A percentile compares a stretch with the other conserved stretches of the same genome.
Conservation (phyloP, 2,888 invertebrate species). For the Nephrotoma appendiculata region DNA sequence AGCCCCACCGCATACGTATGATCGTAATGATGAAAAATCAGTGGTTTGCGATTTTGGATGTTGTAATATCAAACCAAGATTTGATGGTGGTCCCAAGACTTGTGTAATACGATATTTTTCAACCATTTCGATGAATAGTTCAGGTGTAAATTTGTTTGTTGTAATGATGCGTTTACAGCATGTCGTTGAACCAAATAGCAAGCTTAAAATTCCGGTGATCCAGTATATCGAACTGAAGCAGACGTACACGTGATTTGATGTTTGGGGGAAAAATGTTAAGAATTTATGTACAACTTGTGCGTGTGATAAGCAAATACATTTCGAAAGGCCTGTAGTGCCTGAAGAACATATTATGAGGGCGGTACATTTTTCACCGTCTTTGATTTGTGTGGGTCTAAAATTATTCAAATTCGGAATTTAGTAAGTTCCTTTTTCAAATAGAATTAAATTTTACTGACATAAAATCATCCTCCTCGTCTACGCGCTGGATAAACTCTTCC, state of each 20-base stretch:
- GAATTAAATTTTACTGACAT: background rate
- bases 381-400: background rate
- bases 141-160: background rate
- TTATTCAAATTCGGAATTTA: no score
- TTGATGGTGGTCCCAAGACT: constrained; percentile 1
- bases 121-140: background rate
- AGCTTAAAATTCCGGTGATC: background rate
- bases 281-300: background rate
- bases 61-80: constrained; percentile 4
- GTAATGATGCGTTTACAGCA: background rate
- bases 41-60: background rate
- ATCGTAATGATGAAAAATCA: constrained; percentile 5
- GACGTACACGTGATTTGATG: background rate
- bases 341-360: constrained; percentile 6
- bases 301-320: constrained; percentile 5
- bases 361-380: background rate
- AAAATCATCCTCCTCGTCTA: background rate
- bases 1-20: background rate
- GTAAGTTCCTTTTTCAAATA: no score
- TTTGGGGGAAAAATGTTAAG: background rate
- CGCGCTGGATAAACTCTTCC: background rate
- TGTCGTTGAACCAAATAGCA: background rate
- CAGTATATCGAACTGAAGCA: background rate
- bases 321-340: constrained; percentile 2
- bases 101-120: background rate